A percentile compares a stretch with the other conserved stretches of the same genome.
Conservation (phyloP, 35 echinoderm and acorn worm genomes). For the Acanthaster planci region DNA sequence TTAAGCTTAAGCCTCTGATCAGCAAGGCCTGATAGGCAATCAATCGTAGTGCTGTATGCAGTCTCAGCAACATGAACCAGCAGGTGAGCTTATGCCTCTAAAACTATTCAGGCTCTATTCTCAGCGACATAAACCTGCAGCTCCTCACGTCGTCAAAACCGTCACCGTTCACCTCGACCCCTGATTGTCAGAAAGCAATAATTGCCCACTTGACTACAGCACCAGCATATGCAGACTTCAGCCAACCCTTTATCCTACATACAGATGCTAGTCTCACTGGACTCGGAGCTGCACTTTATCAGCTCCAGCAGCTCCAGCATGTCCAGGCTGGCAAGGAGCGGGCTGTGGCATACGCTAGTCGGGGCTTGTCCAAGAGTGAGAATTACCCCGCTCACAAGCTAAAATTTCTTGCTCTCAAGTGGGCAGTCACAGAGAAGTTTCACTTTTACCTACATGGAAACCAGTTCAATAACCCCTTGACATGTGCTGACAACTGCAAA, state of each 20-base stretch:
- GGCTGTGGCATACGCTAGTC: conserved; percentile 20
- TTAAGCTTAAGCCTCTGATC: no score
- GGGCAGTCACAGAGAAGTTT: conserved; percentile 49
- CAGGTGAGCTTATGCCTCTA: no score
- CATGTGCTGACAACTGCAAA: conserved; percentile 59
- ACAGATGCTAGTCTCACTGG: conserved; percentile 6
- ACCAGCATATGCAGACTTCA: neutral
- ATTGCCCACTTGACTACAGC: neutral
- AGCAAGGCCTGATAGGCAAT: no score
- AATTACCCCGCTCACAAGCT: conserved; percentile 57
- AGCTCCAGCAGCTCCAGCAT: conserved; percentile 39
- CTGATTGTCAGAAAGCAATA: neutral
- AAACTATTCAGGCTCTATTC: no score
- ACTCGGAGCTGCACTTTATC: conserved; percentile 48
- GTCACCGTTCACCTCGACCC: neutral
- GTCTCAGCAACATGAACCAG: no score
- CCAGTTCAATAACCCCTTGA: conserved; percentile 68
- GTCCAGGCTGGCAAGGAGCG: conserved; percentile 22
- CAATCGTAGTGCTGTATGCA: no score
- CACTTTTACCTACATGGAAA: conserved; percentile 38
- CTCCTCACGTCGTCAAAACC: neutral
- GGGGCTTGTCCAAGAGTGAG: conserved; percentile 25
- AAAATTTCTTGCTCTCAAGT: conserved; percentile 60
- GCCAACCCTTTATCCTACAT: neutral
- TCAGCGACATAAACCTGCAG: no score